Conservation (phyloP, 2,797 vertebrate genomes). For the Pteropus rufus region DNA sequence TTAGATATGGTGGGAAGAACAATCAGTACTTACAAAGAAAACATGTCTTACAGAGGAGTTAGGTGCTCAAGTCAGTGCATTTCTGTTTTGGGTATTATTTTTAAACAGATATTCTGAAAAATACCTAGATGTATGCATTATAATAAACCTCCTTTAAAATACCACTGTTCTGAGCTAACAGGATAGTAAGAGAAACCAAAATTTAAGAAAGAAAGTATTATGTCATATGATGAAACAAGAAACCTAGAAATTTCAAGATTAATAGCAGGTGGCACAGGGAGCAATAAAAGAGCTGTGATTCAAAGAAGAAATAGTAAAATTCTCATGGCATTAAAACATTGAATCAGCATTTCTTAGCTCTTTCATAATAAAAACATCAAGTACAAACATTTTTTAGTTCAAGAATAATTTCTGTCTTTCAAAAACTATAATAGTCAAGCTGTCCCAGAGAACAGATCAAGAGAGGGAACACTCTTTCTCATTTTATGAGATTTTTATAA, state of each 20-base stretch:
- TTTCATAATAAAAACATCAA: background rate
- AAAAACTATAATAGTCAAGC: constrained; percentile 6
- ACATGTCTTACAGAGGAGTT: background rate
- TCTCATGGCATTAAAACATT: background rate
- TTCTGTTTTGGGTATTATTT: background rate
- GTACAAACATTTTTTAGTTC: background rate
- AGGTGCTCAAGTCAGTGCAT: background rate
- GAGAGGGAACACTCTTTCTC: background rate
- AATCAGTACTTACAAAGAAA: background rate
- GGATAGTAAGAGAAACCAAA: background rate
- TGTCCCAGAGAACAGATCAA: background rate
- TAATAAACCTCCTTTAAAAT: background rate
- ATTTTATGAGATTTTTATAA: background rate
- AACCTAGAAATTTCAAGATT: background rate
- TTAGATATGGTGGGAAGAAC: background rate
- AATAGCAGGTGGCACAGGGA: background rate
- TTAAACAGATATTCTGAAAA: background rate
- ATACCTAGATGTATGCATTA: background rate
- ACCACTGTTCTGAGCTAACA: background rate
- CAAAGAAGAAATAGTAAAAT: background rate
- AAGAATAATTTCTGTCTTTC: background rate
- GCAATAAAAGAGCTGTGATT: background rate
- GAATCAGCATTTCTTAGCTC: background rate
- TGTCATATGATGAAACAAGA: background rate
- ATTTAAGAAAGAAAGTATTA: rapidly evolving